phyloP scores from a whole-genome alignment of 2,113 vertebrate species.

The Malurus alboscapulatus region DNA sequence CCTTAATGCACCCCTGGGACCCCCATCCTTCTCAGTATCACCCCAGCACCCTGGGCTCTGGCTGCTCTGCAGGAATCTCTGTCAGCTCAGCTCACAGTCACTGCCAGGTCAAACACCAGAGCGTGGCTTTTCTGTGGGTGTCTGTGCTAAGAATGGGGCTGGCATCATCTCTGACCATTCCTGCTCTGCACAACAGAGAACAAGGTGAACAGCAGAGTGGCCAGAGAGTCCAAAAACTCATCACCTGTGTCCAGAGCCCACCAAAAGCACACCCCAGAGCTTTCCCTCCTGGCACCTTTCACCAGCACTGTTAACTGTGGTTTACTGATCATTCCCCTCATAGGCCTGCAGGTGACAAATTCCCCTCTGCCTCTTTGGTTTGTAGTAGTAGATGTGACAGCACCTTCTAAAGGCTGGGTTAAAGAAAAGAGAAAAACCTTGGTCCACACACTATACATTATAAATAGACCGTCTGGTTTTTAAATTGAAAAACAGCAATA shows the following conservation, averaged over 20 bases:
- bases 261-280: not conserved
- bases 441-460: slow-evolving; percentile 17
- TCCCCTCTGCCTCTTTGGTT: not conserved
- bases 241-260: not conserved
- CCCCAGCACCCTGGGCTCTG: not conserved
- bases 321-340: not conserved
- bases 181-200: not conserved
- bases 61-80: not conserved
- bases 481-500: slow-evolving; percentile 44
- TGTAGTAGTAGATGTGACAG: not conserved
- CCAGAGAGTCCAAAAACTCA: not conserved
- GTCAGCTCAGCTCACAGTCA: not conserved
- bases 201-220: not conserved
- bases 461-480: slow-evolving; percentile 58
- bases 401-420: not conserved
- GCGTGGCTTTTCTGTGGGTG: not conserved
- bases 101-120: not conserved
- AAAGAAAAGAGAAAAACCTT: not conserved
- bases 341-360: not conserved
- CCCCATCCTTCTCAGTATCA: not conserved
- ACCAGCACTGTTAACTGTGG: not conserved
- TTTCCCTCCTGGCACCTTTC: not conserved
- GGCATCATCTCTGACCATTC: not conserved
- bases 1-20: not conserved
- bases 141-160: not conserved